A percentile compares a stretch with the other conserved stretches of the same genome.
Evolutionary conservation across 2,797 vertebrate genomes (phyloP).

Genomic region (Stomatorhinus walkeri): DNA sequence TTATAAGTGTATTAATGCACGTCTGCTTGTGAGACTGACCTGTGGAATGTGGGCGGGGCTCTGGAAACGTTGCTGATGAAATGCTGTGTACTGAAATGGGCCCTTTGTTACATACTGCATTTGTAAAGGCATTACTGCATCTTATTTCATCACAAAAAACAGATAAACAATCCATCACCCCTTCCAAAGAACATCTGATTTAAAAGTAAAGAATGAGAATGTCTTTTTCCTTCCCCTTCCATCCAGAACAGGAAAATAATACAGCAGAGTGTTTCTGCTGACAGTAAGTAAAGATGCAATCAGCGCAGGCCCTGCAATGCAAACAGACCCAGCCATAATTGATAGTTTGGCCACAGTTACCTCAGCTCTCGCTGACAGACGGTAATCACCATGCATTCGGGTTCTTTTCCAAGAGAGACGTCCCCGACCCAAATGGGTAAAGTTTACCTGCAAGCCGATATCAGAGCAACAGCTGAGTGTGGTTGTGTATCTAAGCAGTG

Average conservation of each 20-base stretch:
- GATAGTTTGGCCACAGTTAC: slow-evolving; percentile 23
- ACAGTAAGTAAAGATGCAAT: slow-evolving; percentile 44
- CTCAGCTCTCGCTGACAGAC: neutral
- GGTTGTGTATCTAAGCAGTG: neutral
- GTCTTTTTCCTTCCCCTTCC: slow-evolving; percentile 16
- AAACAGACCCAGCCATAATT: slow-evolving; percentile 23
- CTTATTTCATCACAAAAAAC: neutral
- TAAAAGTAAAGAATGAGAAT: slow-evolving; percentile 15
- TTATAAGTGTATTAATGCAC: neutral
- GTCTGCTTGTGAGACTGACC: neutral
- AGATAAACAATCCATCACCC: neutral
- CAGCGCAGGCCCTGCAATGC: slow-evolving; percentile 31
- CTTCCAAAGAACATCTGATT: neutral
- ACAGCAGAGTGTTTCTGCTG: slow-evolving; percentile 30
- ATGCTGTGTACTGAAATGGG: neutral
- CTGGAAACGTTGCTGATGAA: neutral
- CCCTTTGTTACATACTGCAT: neutral
- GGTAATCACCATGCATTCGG: neutral
- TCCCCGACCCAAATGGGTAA: neutral
- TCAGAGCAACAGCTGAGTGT: neutral
- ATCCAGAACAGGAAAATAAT: slow-evolving; percentile 23
- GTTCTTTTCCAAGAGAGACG: neutral
- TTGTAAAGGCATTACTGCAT: neutral
- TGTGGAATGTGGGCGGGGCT: neutral
- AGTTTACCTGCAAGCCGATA: neutral